Percentiles rank a stretch among this genome's conserved stretches.
Conservation (phyloP, 2,888 invertebrate genomes). For the Volucella inanis region DNA sequence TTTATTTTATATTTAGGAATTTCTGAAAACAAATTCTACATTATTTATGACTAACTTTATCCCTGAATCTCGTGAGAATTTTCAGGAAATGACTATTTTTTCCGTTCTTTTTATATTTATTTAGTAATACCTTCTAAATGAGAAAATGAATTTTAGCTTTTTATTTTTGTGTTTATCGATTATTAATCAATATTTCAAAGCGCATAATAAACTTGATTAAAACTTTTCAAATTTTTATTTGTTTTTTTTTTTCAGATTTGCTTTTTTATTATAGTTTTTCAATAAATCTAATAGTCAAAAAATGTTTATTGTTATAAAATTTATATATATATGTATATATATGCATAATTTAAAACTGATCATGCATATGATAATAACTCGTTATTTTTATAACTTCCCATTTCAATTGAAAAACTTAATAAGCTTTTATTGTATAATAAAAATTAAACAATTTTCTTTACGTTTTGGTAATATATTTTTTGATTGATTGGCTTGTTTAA, state of each 20-base stretch:
- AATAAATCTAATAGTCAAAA: constrained; percentile 38
- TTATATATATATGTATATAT: constrained; percentile 11
- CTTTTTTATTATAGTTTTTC: constrained; percentile 33
- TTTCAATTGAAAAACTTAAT: constrained; percentile 35
- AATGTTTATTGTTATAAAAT: constrained; percentile 44
- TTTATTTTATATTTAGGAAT: constrained; percentile 44
- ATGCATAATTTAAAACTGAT: too few relatives aligned
- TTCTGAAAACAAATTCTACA: constrained; percentile 52
- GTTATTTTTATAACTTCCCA: too few relatives aligned
- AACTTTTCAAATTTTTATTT: not conserved
- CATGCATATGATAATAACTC: too few relatives aligned
- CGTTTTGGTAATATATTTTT: constrained; percentile 32
- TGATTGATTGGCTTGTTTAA: constrained; percentile 64
- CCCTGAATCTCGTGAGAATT: constrained; percentile 66
- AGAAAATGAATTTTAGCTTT: not conserved
- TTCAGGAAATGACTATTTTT: constrained; percentile 72
- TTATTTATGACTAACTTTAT: constrained; percentile 64
- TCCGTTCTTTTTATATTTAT: constrained; percentile 35
- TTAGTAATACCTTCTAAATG: constrained; percentile 46
- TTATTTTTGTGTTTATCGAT: constrained; percentile 7
- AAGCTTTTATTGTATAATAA: constrained; percentile 56
- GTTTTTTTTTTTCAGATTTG: constrained; percentile 31
- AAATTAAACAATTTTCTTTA: constrained; percentile 5
- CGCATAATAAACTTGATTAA: constrained; percentile 11
- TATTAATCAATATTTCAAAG: constrained; percentile 19